phyloP scores from a whole-genome alignment of 2,113 vertebrate genomes.

The Lontra canadensis region DNA sequence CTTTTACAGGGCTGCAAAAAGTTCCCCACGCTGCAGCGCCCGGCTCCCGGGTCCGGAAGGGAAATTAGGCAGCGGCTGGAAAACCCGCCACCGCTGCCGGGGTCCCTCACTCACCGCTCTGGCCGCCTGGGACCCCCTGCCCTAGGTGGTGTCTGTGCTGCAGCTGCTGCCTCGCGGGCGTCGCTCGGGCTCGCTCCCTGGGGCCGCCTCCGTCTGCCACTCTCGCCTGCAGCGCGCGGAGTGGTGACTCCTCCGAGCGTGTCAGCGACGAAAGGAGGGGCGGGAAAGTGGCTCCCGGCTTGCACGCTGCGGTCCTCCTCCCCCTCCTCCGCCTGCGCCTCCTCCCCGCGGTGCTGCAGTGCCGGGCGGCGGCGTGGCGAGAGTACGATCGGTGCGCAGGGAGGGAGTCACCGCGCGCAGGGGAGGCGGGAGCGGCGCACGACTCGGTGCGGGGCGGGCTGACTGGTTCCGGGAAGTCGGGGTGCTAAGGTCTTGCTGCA shows the following conservation, averaged over 20 bases:
- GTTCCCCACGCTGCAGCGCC: slow-evolving; percentile 52
- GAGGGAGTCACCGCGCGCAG: slow-evolving; percentile 33
- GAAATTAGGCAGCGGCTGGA: background rate
- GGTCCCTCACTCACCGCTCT: slow-evolving; percentile 60
- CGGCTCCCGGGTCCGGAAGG: background rate
- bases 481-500: background rate
- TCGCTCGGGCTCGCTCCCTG: slow-evolving; percentile 13
- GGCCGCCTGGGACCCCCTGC: background rate
- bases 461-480: background rate
- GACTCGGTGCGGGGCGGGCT: background rate
- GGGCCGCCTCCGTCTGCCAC: slow-evolving; percentile 60
- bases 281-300: slow-evolving; percentile 64
- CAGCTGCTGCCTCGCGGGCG: background rate
- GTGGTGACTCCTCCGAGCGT: slow-evolving; percentile 58
- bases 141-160: background rate
- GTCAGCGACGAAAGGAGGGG: slow-evolving; percentile 64
- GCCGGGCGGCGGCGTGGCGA: slow-evolving; percentile 60
- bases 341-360: slow-evolving; percentile 73
- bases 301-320: slow-evolving; percentile 67
- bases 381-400: slow-evolving; percentile 48
- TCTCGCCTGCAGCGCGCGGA: slow-evolving; percentile 49
- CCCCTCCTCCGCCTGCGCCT: background rate
- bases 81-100: background rate
- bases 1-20: slow-evolving; percentile 51
- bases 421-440: slow-evolving; percentile 13